phyloP scores from a whole-genome alignment of 2,113 vertebrate genomes.

The Psilopsiagon aymara region DNA sequence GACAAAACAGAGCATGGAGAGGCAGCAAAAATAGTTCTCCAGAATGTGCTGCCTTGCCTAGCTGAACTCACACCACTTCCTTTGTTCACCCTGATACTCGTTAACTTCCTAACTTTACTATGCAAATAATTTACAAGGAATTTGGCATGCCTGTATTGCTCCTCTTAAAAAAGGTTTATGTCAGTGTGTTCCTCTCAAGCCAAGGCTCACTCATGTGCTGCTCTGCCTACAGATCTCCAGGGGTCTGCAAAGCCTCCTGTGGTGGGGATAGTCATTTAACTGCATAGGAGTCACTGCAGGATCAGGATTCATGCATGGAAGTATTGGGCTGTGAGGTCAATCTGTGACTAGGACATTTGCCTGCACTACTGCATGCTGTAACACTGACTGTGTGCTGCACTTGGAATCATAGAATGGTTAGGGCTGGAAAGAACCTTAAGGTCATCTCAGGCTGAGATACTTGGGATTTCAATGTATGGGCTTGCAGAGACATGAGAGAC shows the following conservation, averaged over 20 bases:
- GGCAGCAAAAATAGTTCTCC: neutral
- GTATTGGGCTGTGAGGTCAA: neutral
- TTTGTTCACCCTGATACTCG: neutral
- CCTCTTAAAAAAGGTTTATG: neutral
- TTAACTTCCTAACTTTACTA: neutral
- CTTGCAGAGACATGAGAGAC: neutral
- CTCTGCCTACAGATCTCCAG: neutral
- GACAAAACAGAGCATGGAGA: neutral
- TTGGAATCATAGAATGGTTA: neutral
- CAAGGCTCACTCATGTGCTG: neutral
- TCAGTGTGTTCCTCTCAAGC: neutral
- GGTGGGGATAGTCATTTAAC: accelerated
- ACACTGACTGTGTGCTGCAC: neutral
- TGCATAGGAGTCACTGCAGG: accelerated
- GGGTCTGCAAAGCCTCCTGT: neutral
- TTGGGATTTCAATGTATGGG: neutral
- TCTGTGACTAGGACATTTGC: neutral
- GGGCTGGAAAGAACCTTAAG: neutral
- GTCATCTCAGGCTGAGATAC: neutral
- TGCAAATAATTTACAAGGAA: neutral
- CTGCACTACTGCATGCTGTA: neutral
- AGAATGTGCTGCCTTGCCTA: neutral
- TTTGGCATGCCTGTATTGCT: neutral
- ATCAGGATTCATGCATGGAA: accelerated
- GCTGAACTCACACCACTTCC: neutral